Evolutionary conservation across 2,113 vertebrate species (phyloP), one percentile per base, ranked within the genome.

Genomic region (Perca flavescens): DNA sequence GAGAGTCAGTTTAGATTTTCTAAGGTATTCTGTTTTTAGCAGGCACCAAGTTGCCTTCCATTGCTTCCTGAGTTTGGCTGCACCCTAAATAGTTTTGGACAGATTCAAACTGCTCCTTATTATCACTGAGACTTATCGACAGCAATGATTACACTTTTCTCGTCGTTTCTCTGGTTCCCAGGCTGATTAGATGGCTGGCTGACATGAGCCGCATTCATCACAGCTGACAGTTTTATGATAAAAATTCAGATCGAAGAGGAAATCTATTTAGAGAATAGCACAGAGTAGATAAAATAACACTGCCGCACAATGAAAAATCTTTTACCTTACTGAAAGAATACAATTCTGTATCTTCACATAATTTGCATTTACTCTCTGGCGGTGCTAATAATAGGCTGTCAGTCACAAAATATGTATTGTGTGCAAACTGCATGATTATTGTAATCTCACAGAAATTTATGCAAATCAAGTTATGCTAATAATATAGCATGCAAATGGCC

Each of bases 221-320:
- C 73, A 68, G 68, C 66, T 79, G 82, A 91, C 89, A 81, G 70
- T 66, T 86, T 85, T 81, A 80, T 88, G 73, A 87, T 91, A 77
- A 84, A 84, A 77, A 88, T 87, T 86, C 68, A 82, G 77, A 81
- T 80, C 50, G 14, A 64, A 78, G 65, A 79, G 71, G 77, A 92
- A 86, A 79, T 84, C 67, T 70, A 57, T 85, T 58, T 75, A 76
- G 73, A 70, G 79, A 82, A 25, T 50, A 58, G 43, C 12, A 28
- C 46, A 34, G 65, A 77, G 70, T 21, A 52, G 54, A 82, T 83
- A 40, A 62, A 80, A 81, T 77, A 83, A 79, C 52, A 62, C 3
- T 3, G 57, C 63, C 53, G n/a, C 58, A 65, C 13, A 49, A 65
- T 56, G 25, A 73, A 62, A 71, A 68, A 87, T 70, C 46, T 54